Percentiles rank a stretch among this genome's conserved stretches.
Evolutionary conservation across 2,797 vertebrate species (phyloP).

Genomic region (Scolopax bukidnonensis): DNA sequence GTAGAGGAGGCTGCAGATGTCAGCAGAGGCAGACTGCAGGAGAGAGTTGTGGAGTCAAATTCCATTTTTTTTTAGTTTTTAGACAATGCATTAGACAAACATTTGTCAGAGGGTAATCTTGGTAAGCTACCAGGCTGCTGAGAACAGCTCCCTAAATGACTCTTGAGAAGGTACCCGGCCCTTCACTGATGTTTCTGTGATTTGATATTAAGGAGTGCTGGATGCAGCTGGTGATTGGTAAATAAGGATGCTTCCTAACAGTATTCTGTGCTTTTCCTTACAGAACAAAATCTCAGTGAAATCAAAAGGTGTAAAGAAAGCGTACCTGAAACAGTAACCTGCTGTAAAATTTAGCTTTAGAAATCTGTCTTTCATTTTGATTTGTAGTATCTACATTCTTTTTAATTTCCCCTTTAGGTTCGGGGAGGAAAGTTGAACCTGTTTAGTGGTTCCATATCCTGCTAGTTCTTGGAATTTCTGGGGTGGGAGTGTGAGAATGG

Average conservation of each 20-base stretch:
- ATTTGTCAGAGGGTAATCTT: neutral
- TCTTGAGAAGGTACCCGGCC: neutral
- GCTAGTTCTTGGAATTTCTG: neutral
- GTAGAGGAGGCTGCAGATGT: neutral
- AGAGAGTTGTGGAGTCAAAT: neutral
- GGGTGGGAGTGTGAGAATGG: neutral
- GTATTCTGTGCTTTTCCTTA: neutral
- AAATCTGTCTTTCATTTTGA: neutral
- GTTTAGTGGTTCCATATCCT: neutral
- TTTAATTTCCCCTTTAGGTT: neutral
- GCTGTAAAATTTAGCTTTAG: neutral
- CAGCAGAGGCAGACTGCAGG: neutral
- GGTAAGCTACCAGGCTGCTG: neutral
- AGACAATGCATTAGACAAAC: neutral
- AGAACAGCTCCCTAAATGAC: neutral
- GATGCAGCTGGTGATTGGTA: neutral
- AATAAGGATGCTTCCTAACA: neutral
- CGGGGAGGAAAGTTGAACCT: neutral
- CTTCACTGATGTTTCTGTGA: neutral
- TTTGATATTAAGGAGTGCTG: neutral
- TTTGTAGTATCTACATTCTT: neutral
- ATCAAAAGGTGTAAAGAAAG: neutral
- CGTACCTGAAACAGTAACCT: too few species aligned
- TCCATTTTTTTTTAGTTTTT: neutral
- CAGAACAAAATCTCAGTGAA: neutral